Conservation (phyloP, 2,888 invertebrate genomes). For the Phania funesta region DNA sequence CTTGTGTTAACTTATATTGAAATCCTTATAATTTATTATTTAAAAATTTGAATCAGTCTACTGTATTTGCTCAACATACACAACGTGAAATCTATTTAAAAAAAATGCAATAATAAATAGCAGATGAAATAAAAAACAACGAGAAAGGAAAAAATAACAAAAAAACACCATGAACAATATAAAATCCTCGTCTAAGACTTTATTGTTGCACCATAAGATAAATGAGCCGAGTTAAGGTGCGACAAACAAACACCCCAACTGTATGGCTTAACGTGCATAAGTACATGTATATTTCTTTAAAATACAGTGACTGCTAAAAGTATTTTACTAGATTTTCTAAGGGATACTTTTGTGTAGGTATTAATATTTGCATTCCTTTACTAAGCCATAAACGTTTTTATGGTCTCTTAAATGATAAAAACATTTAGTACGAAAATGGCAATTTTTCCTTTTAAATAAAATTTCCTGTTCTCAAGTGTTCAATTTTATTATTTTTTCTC, state of each 20-base stretch:
- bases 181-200: slow-evolving; percentile 74
- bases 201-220: slow-evolving; percentile 76
- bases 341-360: background rate
- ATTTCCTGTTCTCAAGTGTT: too few relatives aligned
- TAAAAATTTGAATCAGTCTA: background rate
- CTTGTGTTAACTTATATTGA: too few relatives aligned
- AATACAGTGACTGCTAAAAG: slow-evolving; percentile 4
- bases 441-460: too few relatives aligned
- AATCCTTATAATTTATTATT: background rate
- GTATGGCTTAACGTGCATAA: background rate
- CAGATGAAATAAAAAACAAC: slow-evolving; percentile 15
- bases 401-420: too few relatives aligned
- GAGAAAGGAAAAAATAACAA: slow-evolving; percentile 57
- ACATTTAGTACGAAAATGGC: too few relatives aligned
- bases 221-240: slow-evolving; percentile 71
- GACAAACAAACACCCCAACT: slow-evolving; percentile 47
- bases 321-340: background rate
- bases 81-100: background rate
- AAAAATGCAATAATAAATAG: background rate
- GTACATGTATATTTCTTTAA: background rate
- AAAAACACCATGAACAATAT: slow-evolving; percentile 52
- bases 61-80: background rate
- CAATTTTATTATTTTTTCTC: too few relatives aligned
- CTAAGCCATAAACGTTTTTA: too few relatives aligned
- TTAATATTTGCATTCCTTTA: too few relatives aligned